Evolutionary conservation across 2,113 vertebrate species (phyloP), one percentile per base, ranked within the genome.

Genomic region (Capra hircus): DNA sequence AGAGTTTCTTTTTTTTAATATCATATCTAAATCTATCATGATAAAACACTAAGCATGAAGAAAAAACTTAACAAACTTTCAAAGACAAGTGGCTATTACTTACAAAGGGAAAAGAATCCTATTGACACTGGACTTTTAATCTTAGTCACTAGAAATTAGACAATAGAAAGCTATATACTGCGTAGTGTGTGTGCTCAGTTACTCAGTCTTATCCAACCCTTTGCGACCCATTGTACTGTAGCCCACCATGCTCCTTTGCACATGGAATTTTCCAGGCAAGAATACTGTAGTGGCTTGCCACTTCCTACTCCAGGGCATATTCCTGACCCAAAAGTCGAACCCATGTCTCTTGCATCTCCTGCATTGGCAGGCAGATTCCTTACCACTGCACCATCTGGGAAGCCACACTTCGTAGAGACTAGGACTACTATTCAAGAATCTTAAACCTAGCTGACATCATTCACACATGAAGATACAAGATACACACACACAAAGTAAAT

Each of bases 41-140:
- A n/a, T 80, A 23, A 94, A 97, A 88, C 19, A 50, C n/a, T 80
- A 91, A 78, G 52, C 19, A 57, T 50, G 27, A 74, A 93, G n/a
- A 84, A 95, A 95, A 95, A 94, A 95, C 33, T 43, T 71, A 85
- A 57, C 55, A 57, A 92, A 95, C 27, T n/a, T 93, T 13, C 43
- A 90, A 30, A 97, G 40, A 74, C 7, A 96, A 86, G n/a, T 74
- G 28, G n/a, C 77, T 90, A 82, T 77, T 92, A 94, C 19, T 94
- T 82, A 96, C 17, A 95, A 95, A 94, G 43, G 33, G 83, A 78
- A 91, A 92, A 88, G 4, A 43, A 16, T 59, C 25, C 30, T 90
- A 33, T 6, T 96, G 71, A 33, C 62, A 87, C 4, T 81, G 40
- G 23, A 92, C 21, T 71, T 89, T 36, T 71, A 28, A 87, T 50